Conservation (phyloP, 2,888 invertebrate species). For the Agrotis ipsilon region DNA sequence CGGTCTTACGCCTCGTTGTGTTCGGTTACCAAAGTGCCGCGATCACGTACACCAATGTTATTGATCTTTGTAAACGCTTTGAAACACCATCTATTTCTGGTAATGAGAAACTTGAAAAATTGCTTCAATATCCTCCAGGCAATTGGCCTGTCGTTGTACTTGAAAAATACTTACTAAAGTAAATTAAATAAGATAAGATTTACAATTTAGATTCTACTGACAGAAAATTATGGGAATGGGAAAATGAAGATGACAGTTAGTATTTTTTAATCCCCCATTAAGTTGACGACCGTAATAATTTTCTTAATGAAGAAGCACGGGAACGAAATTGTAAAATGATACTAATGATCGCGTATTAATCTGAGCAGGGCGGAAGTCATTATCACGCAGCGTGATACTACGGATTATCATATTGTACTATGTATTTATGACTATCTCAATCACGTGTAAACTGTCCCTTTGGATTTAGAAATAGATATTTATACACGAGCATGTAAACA, state of each 20-base stretch:
- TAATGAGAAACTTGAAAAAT: constrained; percentile 50
- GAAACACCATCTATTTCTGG: constrained; percentile 35
- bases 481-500: constrained; percentile 12
- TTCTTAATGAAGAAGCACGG: constrained; percentile 40
- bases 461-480: constrained; percentile 31
- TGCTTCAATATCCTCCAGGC: constrained; percentile 14
- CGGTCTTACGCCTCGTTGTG: constrained; percentile 68
- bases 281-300: constrained; percentile 10
- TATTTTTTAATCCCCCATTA: constrained; percentile 20
- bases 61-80: constrained; percentile 62
- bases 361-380: constrained; percentile 50
- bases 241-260: constrained; percentile 22
- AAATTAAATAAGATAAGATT: constrained; percentile 22
- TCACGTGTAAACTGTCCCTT: constrained; percentile 51
- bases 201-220: constrained; percentile 1
- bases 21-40: constrained; percentile 53
- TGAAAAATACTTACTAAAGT: background rate
- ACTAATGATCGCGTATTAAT: constrained; percentile 51
- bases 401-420: constrained; percentile 39
- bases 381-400: constrained; percentile 58
- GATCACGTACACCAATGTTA: constrained; percentile 62
- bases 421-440: constrained; percentile 50
- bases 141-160: constrained; percentile 13
- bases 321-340: constrained; percentile 35
- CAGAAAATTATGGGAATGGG: constrained; percentile 13